These are phyloP conservation scores for Athetis lepigone DNA, from an alignment of 2,888 invertebrate species.

Conservation along the genomic window DNA sequence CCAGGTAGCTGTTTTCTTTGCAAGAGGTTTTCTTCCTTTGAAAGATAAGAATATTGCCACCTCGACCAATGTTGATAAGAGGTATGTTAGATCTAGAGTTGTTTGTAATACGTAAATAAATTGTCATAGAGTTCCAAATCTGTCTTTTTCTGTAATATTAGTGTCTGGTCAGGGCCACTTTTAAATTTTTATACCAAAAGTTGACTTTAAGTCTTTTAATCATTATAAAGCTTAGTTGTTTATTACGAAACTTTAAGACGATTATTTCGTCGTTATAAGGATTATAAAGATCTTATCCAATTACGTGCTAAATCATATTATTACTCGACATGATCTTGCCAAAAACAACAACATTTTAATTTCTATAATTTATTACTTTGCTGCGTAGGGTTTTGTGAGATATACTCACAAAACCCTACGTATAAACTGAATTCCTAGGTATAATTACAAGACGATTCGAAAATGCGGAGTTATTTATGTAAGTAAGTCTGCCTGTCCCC, in stretches of 20 bases:
- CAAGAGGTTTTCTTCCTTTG: no score
- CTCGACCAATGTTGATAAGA: no score
- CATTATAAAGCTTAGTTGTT: conserved; percentile 17
- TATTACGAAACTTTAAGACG: conserved; percentile 36
- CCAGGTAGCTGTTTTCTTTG: neutral
- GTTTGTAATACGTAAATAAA: neutral
- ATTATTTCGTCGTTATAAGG: conserved; percentile 31
- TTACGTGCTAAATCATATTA: conserved; percentile 30
- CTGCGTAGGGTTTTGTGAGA: no score
- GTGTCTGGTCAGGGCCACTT: neutral
- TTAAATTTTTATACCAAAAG: neutral
- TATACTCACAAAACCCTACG: no score
- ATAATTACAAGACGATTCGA: conserved; percentile 29
- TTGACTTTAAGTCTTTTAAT: conserved; percentile 16
- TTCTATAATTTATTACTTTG: no score
- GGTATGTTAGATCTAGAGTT: neutral
- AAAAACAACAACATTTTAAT: conserved; percentile 33
- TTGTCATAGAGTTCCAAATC: neutral
- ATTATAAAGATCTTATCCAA: conserved; percentile 46
- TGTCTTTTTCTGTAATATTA: neutral
- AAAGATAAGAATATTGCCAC: no score
- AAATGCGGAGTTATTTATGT: neutral
- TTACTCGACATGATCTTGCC: conserved; percentile 26
- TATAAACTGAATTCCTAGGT: conserved; percentile 1
- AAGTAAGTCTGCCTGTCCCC: neutral